phyloP scores from a whole-genome alignment of 2,797 vertebrate genomes.

The Spatula versicolor region DNA sequence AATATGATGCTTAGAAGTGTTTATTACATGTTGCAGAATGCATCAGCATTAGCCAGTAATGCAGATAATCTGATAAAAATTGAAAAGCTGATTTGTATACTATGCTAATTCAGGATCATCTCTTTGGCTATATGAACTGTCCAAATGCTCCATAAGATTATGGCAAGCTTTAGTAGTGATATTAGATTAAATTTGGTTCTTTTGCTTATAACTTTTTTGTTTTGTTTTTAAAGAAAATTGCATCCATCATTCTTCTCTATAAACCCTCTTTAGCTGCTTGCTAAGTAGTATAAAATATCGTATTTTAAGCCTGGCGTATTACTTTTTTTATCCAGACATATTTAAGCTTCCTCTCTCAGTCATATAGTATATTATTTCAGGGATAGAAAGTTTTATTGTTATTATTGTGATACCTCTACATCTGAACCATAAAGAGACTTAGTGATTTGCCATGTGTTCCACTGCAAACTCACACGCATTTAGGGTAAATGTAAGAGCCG shows the following conservation, averaged over 20 bases:
- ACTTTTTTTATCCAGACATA: conserved; percentile 61
- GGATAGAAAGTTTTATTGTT: conserved; percentile 29
- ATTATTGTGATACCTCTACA: neutral
- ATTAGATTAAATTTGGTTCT: conserved; percentile 92
- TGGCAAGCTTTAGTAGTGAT: conserved; percentile 85
- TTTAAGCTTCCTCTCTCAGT: conserved; percentile 59
- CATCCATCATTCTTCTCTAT: conserved; percentile 82
- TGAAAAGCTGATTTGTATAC: conserved; percentile 87
- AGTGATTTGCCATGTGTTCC: conserved; percentile 13
- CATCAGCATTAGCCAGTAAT: conserved; percentile 80
- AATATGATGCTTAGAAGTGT: conserved; percentile 70
- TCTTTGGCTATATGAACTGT: conserved; percentile 77
- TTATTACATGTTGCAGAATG: conserved; percentile 64
- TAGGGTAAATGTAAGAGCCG: neutral
- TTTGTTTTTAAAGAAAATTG: conserved; percentile 82
- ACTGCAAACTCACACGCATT: neutral
- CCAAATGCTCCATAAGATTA: conserved; percentile 85
- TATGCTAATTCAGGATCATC: conserved; percentile 88
- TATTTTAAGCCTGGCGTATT: conserved; percentile 72
- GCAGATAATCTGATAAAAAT: conserved; percentile 89
- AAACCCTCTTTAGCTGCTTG: conserved; percentile 81
- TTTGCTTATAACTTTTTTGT: conserved; percentile 85
- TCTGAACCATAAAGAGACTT: conserved; percentile 20
- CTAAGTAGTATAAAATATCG: conserved; percentile 74
- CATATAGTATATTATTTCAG: conserved; percentile 43